Evolutionary conservation across 2,113 vertebrate species (phyloP).

Genomic region (Falcunculus frontatus): DNA sequence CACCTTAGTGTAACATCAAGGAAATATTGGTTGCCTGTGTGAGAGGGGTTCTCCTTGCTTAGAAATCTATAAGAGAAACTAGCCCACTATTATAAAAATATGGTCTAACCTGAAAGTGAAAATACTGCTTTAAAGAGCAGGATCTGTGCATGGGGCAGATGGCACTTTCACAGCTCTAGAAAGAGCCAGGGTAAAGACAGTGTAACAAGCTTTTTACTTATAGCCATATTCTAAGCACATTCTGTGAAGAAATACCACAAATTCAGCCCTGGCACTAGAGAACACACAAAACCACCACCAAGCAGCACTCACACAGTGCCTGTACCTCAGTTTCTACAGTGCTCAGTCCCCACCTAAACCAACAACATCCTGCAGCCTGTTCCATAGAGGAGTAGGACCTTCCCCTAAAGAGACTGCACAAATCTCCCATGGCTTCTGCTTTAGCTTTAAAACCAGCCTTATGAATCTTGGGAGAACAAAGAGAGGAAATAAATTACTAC

Average conservation of each 20-base stretch:
- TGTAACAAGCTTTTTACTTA: neutral
- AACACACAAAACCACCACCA: neutral
- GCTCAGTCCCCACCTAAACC: neutral
- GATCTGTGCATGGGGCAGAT: neutral
- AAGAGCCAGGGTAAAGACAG: neutral
- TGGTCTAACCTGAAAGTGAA: neutral
- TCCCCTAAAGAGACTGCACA: neutral
- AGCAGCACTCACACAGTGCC: too few species aligned
- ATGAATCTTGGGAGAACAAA: neutral
- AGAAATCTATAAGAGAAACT: neutral
- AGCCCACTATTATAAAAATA: neutral
- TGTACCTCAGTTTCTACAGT: neutral
- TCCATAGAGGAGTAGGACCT: neutral
- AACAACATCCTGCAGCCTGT: neutral
- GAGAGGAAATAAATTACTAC: neutral
- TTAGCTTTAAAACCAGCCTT: neutral
- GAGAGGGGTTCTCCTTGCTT: neutral
- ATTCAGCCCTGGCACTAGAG: neutral
- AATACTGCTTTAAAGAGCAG: neutral
- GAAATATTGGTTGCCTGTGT: accelerated
- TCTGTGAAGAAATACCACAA: neutral
- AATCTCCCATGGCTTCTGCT: neutral
- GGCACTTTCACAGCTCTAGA: neutral
- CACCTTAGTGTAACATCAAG: neutral
- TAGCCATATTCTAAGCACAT: neutral